Evolutionary conservation across 2,888 invertebrate species (phyloP).

Genomic region (Scaptomyza caliginosa): DNA sequence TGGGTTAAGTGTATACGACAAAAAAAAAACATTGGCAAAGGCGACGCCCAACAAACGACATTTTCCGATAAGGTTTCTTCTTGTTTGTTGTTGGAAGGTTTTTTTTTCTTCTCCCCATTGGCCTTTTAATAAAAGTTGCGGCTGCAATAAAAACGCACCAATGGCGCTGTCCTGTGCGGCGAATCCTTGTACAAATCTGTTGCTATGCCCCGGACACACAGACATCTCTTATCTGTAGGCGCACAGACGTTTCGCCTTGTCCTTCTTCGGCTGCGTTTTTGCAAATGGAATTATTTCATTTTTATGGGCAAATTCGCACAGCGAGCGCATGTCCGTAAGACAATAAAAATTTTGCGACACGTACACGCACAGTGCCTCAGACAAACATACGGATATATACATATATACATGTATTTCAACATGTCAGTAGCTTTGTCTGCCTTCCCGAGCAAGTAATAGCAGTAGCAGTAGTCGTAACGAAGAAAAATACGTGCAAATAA

Average conservation of each 20-base stretch:
- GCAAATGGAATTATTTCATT: constrained; percentile 71
- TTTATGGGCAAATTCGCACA: constrained; percentile 64
- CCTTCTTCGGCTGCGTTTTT: constrained; percentile 30
- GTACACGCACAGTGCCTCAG: constrained; percentile 1
- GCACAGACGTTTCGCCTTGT: constrained; percentile 30
- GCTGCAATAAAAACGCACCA: constrained; percentile 67
- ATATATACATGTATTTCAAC: constrained; percentile 46
- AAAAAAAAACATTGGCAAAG: constrained; percentile 13
- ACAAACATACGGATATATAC: constrained; percentile 12
- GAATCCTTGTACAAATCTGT: constrained; percentile 52
- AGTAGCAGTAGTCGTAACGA: background rate
- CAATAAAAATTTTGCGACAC: constrained; percentile 58
- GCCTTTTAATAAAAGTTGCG: constrained; percentile 75
- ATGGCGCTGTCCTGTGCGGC: constrained; percentile 19
- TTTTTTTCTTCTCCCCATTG: constrained; percentile 30
- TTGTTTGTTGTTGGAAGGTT: constrained; percentile 16
- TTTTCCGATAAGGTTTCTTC: constrained; percentile 60
- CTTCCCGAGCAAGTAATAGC: background rate
- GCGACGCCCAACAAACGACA: constrained; percentile 55
- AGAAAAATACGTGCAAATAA: constrained; percentile 65
- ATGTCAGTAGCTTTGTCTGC: constrained; percentile 47
- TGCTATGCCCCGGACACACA: constrained; percentile 40
- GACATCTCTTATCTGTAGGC: constrained; percentile 59
- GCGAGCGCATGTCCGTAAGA: constrained; percentile 60
- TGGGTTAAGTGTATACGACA: background rate